phyloP scores from a whole-genome alignment of 2,888 invertebrate species.

The Diachrysia chrysitis region DNA sequence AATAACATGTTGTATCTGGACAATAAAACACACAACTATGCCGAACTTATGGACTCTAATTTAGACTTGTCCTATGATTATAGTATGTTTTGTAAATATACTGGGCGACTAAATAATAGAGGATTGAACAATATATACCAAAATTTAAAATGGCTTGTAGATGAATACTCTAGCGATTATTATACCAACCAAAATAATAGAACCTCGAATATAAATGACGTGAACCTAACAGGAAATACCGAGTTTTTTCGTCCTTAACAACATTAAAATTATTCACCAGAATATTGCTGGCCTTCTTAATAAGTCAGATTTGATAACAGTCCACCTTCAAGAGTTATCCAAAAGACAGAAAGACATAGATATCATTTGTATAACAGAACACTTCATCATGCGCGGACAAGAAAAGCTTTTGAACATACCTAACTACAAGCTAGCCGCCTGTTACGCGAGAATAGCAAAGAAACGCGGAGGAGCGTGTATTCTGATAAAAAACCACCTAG shows the following conservation, averaged over 20 bases:
- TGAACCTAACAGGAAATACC: not conserved
- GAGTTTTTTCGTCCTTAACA: not conserved
- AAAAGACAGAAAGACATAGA: not conserved
- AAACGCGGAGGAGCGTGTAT: slow-evolving; percentile 13
- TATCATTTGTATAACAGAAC: not conserved
- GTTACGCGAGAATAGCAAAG: slow-evolving; percentile 2
- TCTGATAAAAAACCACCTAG: not conserved
- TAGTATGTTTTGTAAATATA: too few relatives aligned
- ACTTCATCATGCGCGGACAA: not conserved
- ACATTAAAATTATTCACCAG: not conserved
- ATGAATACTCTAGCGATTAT: too few relatives aligned
- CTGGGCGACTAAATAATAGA: too few relatives aligned
- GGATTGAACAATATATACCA: too few relatives aligned
- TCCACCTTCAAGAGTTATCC: not conserved
- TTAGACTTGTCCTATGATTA: too few relatives aligned
- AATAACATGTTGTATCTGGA: too few relatives aligned
- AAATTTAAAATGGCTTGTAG: too few relatives aligned
- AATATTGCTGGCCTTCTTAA: not conserved
- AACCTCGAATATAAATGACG: too few relatives aligned
- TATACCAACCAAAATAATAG: too few relatives aligned
- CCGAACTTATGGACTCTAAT: too few relatives aligned
- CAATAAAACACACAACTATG: too few relatives aligned
- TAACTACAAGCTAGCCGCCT: slow-evolving; percentile 5
- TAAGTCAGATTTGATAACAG: not conserved
- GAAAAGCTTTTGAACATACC: slow-evolving; percentile 1